Conservation (phyloP, 1,140 invertebrate species). For the Rhagoletis pomonella region DNA sequence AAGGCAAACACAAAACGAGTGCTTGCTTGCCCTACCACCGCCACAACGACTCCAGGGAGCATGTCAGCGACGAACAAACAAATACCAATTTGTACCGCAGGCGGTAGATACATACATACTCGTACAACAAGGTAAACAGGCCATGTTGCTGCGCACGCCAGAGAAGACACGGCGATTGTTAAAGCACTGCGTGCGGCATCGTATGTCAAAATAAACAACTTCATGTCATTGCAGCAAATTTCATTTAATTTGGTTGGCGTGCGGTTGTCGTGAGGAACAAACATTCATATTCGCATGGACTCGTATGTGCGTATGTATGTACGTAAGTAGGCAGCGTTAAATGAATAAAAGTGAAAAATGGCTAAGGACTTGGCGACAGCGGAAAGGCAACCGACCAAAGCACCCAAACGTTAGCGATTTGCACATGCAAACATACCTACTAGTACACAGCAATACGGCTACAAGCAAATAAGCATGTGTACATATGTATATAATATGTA, state of each 20-base stretch:
- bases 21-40: not conserved
- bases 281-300: not conserved
- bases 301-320: not conserved
- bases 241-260: conserved; percentile 46
- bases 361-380: conserved; percentile 40
- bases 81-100: conserved; percentile 35
- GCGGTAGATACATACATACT: not conserved
- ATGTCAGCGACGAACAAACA: conserved; percentile 9
- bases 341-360: conserved; percentile 51
- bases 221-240: conserved; percentile 54
- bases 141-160: not conserved
- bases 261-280: conserved; percentile 32
- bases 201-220: conserved; percentile 71
- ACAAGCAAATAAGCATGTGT: not conserved
- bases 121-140: not conserved
- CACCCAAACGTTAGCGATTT: not conserved
- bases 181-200: conserved; percentile 54
- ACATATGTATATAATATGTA: no score
- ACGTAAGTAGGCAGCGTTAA: conserved; percentile 3
- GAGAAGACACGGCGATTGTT: conserved; percentile 6
- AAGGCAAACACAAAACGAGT: not conserved
- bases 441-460: not conserved
- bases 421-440: not conserved
- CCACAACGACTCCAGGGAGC: not conserved
- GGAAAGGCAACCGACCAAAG: conserved; percentile 14